These are phyloP conservation scores for Bettongia penicillata DNA, from an alignment of 2,113 vertebrate species.

Conservation along the genomic window DNA sequence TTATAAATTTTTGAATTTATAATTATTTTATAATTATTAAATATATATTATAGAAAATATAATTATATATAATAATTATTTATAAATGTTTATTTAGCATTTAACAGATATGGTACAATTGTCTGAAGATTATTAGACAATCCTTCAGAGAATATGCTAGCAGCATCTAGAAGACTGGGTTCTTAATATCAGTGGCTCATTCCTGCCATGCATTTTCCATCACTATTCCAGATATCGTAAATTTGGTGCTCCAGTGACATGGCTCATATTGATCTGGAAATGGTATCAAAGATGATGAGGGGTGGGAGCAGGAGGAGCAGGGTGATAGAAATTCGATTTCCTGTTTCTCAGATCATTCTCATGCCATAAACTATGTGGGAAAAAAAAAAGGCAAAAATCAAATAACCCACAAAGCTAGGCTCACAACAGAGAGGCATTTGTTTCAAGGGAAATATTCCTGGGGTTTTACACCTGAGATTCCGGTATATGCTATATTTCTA, in stretches of 20 bases:
- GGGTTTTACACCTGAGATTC: neutral
- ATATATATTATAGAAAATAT: no score
- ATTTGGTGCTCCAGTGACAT: neutral
- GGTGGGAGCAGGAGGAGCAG: no score
- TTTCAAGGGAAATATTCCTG: neutral
- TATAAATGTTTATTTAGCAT: neutral
- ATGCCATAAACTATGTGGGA: neutral
- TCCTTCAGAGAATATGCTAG: neutral
- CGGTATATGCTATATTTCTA: neutral
- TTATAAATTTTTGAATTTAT: no score
- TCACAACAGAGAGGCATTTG: neutral
- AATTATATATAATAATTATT: no score
- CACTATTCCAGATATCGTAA: neutral
- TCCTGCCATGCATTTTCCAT: neutral
- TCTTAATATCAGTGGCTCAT: neutral
- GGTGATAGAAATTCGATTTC: neutral
- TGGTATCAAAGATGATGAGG: no score
- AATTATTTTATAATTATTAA: no score
- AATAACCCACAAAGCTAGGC: neutral
- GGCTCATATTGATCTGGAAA: neutral
- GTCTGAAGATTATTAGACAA: neutral
- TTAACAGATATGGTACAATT: conserved; percentile 1
- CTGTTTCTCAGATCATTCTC: conserved; percentile 5
- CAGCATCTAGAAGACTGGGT: neutral
- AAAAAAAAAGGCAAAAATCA: neutral